These are phyloP conservation scores for Symphodus melops DNA, from an alignment of 2,113 vertebrate genomes.

Conservation along the genomic window DNA sequence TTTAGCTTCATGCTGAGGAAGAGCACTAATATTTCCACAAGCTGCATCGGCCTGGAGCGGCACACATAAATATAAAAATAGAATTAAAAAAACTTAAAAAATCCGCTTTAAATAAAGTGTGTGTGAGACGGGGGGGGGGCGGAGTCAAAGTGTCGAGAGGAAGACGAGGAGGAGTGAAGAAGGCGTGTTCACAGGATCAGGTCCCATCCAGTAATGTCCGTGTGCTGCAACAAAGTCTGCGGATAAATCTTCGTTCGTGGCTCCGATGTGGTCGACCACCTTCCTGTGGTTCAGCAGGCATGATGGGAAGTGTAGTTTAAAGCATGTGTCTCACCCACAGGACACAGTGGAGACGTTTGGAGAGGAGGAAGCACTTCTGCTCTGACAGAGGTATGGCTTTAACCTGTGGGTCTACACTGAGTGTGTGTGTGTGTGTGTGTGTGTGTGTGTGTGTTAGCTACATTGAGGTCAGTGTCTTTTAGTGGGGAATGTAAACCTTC, in stretches of 20 bases:
- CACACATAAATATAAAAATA: slow-evolving; percentile 84
- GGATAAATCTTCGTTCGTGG: slow-evolving; percentile 28
- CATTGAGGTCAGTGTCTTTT: slow-evolving; percentile 73
- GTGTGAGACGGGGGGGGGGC: slow-evolving; percentile 20
- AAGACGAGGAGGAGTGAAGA: slow-evolving; percentile 67
- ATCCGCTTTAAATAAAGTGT: slow-evolving; percentile 75
- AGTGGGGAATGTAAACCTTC: slow-evolving; percentile 79
- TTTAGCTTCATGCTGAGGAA: slow-evolving; percentile 79
- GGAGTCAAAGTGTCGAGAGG: slow-evolving; percentile 63
- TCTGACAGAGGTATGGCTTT: slow-evolving; percentile 81
- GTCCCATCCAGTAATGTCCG: slow-evolving; percentile 40
- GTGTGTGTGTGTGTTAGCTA: slow-evolving; percentile 43
- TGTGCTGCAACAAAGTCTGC: slow-evolving; percentile 29
- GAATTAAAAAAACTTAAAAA: slow-evolving; percentile 71
- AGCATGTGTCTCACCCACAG: slow-evolving; percentile 76
- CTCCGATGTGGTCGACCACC: slow-evolving; percentile 3
- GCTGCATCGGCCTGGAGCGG: slow-evolving; percentile 60
- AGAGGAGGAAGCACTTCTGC: slow-evolving; percentile 80
- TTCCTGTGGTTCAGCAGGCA: slow-evolving; percentile 58
- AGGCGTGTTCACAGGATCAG: slow-evolving; percentile 62
- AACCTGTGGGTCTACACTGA: slow-evolving; percentile 74
- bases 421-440: slow-evolving; percentile 32
- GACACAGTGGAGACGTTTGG: slow-evolving; percentile 72
- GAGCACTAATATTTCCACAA: slow-evolving; percentile 68
- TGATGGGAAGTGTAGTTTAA: slow-evolving; percentile 78